These are phyloP conservation scores for Peribatodes rhomboidaria DNA, from an alignment of 2,888 invertebrate species.

Conservation along the genomic window DNA sequence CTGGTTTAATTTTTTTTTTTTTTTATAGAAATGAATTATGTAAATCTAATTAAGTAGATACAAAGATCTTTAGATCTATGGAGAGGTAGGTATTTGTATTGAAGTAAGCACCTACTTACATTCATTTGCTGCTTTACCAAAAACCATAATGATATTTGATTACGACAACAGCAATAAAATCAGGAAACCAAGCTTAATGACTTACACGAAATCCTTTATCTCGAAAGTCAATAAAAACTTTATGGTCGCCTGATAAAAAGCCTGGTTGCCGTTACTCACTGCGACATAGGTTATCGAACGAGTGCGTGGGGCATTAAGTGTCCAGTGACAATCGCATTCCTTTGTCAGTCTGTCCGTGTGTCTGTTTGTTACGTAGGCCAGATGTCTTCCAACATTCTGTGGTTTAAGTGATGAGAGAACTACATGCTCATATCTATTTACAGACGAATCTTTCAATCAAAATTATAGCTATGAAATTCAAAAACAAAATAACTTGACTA, in stretches of 20 bases:
- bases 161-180: conserved; percentile 19
- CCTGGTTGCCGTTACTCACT: conserved; percentile 43
- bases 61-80: too few species aligned
- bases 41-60: too few species aligned
- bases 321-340: conserved; percentile 62
- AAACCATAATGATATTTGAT: conserved; percentile 13
- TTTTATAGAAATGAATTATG: too few species aligned
- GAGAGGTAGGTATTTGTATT: too few species aligned
- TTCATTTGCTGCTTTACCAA: not conserved
- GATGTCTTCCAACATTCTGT: conserved; percentile 42
- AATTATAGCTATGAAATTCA: too few species aligned
- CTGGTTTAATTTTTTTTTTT: too few species aligned
- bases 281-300: conserved; percentile 57
- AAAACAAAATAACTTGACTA: too few species aligned
- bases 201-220: conserved; percentile 45
- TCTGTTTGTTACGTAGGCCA: conserved; percentile 58
- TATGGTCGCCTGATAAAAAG: conserved; percentile 48
- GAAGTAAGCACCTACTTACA: not conserved
- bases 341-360: conserved; percentile 61
- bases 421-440: not conserved
- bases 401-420: conserved; percentile 34
- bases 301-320: conserved; percentile 69
- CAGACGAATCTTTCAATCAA: too few species aligned
- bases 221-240: conserved; percentile 43
- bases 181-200: conserved; percentile 40